Base-by-base conservation (phyloP, 2,797 vertebrate genomes). In the Varecia variegata region DNA sequence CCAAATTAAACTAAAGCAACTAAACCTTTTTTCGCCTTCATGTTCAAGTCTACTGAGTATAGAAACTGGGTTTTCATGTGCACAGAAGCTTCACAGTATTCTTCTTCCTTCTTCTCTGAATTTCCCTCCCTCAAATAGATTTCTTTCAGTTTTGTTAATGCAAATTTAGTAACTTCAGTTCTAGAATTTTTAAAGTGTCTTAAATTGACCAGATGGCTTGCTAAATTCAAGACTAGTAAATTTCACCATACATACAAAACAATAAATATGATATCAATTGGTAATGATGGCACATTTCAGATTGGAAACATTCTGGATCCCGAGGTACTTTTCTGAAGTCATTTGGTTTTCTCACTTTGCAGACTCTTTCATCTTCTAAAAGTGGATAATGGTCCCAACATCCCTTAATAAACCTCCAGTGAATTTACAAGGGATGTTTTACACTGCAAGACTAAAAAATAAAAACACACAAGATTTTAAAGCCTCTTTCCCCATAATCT, bases 381-480 rank as follows among this genome's bases (percentile, higher is more conserved):
- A 94, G 58, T 96, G 97, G 97, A 97, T 97, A 92, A 93, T 96
- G 92, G 47, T 97, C 96, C 95, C 97, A 93, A 95, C 77, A 58
- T 95, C 58, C 67, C 56, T 98, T 98, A 97, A 96, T 97, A 95
- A 92, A 95, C 77, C 60, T 95, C 58, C 67, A 80, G 52, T 79
- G 96, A 98, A 97, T 98, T 98, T 97, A 97, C 76, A 96, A 96
- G 96, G 77, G 30, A 50, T 93, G 84, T 97, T 97, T 98, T 97
- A 96, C 65, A 98, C 97, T 79, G 56, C 50, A 95, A 98, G 98
- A 96, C 82, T 97, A 96, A 93, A 85, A 98, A 98, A 97, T 93
- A 95, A 97, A 98, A 97, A 93, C 86, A 98, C 83, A 38, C 92
- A 96, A 95, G 90, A 85, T 96, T 97, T 98, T 97, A 67, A 96